A percentile compares a stretch with the other conserved stretches of the same genome.
Evolutionary conservation across 1,140 invertebrate genomes (phyloP).

Genomic region (Euwallacea fornicatus): DNA sequence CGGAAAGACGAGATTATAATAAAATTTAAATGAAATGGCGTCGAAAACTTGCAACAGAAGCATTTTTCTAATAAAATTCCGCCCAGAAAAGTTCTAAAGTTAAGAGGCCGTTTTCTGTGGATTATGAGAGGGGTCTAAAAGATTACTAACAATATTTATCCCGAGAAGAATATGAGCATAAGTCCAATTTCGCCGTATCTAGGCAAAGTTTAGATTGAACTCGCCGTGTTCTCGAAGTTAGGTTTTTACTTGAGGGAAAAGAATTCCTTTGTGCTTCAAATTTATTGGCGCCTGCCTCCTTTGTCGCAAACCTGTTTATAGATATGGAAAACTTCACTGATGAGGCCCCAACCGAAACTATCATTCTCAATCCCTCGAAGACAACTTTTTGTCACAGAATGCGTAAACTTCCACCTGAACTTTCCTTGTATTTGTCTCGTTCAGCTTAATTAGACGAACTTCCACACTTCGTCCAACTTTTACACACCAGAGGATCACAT

Average conservation of each 20-base stretch:
- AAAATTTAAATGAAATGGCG: constrained; percentile 20
- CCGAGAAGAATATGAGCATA: constrained; percentile 10
- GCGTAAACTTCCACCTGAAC: background rate
- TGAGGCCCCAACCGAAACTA: no score
- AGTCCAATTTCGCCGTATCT: constrained; percentile 17
- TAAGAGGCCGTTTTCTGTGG: constrained; percentile 16
- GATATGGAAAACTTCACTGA: no score
- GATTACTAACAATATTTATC: constrained; percentile 23
- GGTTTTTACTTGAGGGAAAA: background rate
- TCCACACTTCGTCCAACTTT: background rate
- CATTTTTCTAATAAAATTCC: constrained; percentile 23
- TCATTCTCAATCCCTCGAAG: no score
- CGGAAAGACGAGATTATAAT: constrained; percentile 9
- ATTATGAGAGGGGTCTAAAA: constrained; percentile 19
- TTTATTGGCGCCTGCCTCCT: no score
- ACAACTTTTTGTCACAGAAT: no score
- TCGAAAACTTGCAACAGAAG: constrained; percentile 21
- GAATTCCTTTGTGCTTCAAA: background rate
- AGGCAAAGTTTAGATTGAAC: constrained; percentile 19
- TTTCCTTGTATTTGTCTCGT: constrained; percentile 2
- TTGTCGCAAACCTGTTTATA: no score
- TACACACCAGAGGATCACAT: background rate
- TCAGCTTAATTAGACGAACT: background rate
- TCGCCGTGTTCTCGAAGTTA: background rate
- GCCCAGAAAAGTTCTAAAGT: constrained; percentile 15